Evolutionary conservation across 2,113 vertebrate genomes (phyloP), one percentile per base, ranked within the genome.

Genomic region (Podarcis muralis): DNA sequence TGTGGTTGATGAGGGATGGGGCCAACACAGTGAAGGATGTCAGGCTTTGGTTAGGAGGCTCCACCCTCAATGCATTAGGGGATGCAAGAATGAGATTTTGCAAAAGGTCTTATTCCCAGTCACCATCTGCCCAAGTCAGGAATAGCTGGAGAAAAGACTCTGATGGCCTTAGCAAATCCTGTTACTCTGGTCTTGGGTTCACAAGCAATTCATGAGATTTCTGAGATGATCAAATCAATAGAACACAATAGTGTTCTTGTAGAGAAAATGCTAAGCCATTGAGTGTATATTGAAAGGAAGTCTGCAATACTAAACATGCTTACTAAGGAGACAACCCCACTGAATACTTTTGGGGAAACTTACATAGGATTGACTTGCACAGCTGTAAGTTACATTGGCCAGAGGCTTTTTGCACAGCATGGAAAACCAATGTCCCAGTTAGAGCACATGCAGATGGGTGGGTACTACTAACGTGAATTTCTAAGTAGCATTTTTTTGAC

Each of bases 391-490:
- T 62, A 62, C 18, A 62, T 62, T 62, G 13, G 5, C 18, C 18
- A 62, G 13, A 62, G 18, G 59, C 16, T 62, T 62, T 20, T 5
- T 62, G 59, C 18, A 20, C 59, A 62, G 93, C 84, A 93, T 95
- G 94, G 96, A 96, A 96, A 96, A 96, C 91, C 35, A 37, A 68
- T 90, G 72, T 92, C 95, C 95, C 95, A 74, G 32, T 6, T 35
- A 74, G n/a, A 35, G n/a, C 18, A 74, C 32, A 12, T 12, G 48
- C 71, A 15, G 30, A 35, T 32, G 96, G 23, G 94, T 83, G 37
- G 8, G 35, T 91, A 91, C 90, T 90, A 53, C 48, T 53, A 94
- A 90, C 89, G 88, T 89, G 84, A 12, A 69, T 89, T 94, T 91
- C 87, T 88, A 92, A 92, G 90, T 88, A 92, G 92, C 85, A 94